phyloP scores from a whole-genome alignment of 2,797 vertebrate species.

The Bovichtus variegatus region DNA sequence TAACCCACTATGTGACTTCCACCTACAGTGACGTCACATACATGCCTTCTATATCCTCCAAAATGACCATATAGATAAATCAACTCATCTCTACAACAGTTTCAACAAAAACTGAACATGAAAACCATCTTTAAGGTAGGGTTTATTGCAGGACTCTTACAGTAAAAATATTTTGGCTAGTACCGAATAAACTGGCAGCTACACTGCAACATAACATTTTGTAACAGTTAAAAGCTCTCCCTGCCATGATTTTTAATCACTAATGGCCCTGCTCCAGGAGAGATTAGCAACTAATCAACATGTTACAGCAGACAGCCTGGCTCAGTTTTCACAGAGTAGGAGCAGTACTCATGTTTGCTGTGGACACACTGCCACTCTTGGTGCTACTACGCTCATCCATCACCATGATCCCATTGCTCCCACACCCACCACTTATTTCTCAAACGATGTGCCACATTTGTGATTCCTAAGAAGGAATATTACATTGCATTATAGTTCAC shows the following conservation, averaged over 20 bases:
- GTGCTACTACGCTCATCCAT: conserved; percentile 25
- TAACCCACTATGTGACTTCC: too few relatives aligned
- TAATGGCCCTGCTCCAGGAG: conserved; percentile 28
- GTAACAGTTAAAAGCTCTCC: conserved; percentile 25
- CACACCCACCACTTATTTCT: conserved; percentile 4
- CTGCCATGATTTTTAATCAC: conserved; percentile 36
- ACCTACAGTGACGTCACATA: too few relatives aligned
- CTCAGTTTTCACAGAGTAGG: conserved; percentile 32
- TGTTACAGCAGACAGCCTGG: conserved; percentile 44
- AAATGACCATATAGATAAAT: neutral
- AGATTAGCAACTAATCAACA: conserved; percentile 59
- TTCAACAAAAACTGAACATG: neutral
- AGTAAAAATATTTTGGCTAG: neutral
- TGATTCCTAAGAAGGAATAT: conserved; percentile 1
- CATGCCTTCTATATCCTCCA: neutral
- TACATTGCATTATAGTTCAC: too few relatives aligned
- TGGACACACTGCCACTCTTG: conserved; percentile 24
- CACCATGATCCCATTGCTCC: conserved; percentile 20
- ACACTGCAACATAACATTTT: conserved; percentile 14
- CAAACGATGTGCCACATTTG: neutral
- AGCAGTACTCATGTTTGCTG: conserved; percentile 16
- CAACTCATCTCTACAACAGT: neutral
- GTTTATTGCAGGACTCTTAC: neutral
- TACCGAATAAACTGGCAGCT: neutral
- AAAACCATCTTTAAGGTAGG: neutral